Evolutionary conservation across 30 jellyfish, hydroid and myxozoan genomes (phyloP).

Genomic region (Sanderia malayensis): DNA sequence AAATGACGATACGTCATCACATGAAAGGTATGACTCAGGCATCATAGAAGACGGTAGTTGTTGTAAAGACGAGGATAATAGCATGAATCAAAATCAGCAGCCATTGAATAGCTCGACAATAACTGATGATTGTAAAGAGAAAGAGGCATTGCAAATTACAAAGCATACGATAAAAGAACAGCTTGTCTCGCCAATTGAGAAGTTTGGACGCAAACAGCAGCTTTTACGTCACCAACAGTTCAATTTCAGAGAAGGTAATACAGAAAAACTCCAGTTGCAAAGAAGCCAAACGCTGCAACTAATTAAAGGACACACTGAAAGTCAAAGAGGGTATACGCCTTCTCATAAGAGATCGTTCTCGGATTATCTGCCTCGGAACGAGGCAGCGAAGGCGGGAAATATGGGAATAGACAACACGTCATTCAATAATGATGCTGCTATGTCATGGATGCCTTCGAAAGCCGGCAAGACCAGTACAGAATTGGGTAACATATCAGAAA

Average conservation of each 20-base stretch:
- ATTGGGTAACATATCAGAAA: constrained; percentile 39
- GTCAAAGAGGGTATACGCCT: too few relatives aligned
- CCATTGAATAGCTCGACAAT: background rate
- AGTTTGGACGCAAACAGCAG: background rate
- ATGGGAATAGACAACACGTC: background rate
- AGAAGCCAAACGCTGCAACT: constrained; percentile 36
- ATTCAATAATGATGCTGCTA: background rate
- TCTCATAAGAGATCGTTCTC: constrained; percentile 46
- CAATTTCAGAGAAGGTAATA: background rate
- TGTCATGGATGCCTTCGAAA: background rate
- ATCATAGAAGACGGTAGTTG: constrained; percentile 47
- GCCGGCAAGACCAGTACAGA: background rate
- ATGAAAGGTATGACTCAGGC: constrained; percentile 62
- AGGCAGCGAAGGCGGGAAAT: background rate
- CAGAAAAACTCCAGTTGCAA: background rate
- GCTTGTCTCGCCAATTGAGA: background rate
- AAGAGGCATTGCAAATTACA: background rate
- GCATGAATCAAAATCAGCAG: background rate
- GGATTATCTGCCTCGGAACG: constrained; percentile 9
- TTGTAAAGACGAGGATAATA: too few relatives aligned
- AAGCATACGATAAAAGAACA: background rate
- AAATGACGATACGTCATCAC: constrained; percentile 37
- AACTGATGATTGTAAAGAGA: background rate
- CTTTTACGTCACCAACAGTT: background rate
- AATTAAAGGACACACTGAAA: background rate